Base-by-base conservation (phyloP, 2,888 invertebrate genomes). In the Cyclophora punctaria region DNA sequence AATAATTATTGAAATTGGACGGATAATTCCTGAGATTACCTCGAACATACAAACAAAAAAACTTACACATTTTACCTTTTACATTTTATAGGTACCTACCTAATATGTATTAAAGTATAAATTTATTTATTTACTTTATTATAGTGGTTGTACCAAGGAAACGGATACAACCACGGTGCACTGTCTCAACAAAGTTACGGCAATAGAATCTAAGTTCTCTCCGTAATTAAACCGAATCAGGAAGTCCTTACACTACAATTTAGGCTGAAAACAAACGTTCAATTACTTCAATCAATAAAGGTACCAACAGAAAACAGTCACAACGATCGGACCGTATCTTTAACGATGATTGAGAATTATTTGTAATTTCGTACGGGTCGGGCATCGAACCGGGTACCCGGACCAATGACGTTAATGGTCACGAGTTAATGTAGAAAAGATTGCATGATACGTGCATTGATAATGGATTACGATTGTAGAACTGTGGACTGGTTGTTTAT, bases 331-430 rank as follows among this genome's bases (percentile, higher is more conserved):
- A 50, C 58, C 66, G 63, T 57, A 65, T 56, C 73, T 56, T 59
- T 53, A 69, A 65, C 67, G 66, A 69, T 64, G 64, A 70, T 68
- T 66, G 66, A 49, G 60, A 60, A 66, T 66, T 70, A 69, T 68
- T 69, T 71, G 63, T 71, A 67, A 71, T 69, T 70, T 62, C 53
- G 50, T 58, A 66, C 62, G 61, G 59, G 50, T 46, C 51, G 67
- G 62, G 34, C 60, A 63, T 62, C 57, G 65, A 68, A 60, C 62
- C 54, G 47, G 44, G 51, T 48, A 50, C 51, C 52, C 63, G 20
- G 56, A 46, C 69, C 59, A 70, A 73, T 72, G 54, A 48, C 34
- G 56, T 71, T 70, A 61, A 69, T 67, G 67, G 63, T 62, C 20
- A 20, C 20, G 20, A 20, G 20, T 56, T 56, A 59, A 51, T 58